Percentiles rank a stretch among this genome's conserved stretches.
phyloP scores from a whole-genome alignment of 2,888 invertebrate species.

The Lasioglossum pauxillum region DNA sequence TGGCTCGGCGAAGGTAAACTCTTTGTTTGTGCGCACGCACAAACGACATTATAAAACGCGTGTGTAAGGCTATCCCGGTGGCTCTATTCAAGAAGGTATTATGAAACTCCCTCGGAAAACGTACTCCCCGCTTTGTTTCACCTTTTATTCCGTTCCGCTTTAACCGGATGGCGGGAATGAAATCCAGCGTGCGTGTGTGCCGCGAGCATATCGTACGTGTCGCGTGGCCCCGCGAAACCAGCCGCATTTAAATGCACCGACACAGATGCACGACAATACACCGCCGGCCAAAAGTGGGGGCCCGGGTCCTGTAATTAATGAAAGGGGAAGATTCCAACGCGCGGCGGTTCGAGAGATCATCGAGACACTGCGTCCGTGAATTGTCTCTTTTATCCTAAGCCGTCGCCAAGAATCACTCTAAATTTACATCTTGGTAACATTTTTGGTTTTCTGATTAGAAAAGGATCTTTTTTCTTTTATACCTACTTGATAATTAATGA shows the following conservation, averaged over 20 bases:
- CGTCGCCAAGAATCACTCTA: not conserved
- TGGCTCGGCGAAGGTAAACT: conserved; percentile 63
- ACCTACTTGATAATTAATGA: too few species aligned
- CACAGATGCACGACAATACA: not conserved
- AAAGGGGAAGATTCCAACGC: not conserved
- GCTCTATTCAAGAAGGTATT: conserved; percentile 75
- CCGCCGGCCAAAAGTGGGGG: not conserved
- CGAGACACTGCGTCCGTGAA: not conserved
- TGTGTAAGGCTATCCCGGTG: conserved; percentile 72
- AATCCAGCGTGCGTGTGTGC: conserved; percentile 62
- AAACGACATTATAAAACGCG: conserved; percentile 70
- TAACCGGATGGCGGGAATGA: conserved; percentile 74
- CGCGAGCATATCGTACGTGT: conserved; percentile 38
- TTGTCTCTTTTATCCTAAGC: not conserved
- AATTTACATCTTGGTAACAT: too few species aligned
- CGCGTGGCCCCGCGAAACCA: conserved; percentile 53
- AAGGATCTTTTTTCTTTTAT: too few species aligned
- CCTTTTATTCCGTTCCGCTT: conserved; percentile 75
- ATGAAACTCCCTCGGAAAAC: conserved; percentile 74
- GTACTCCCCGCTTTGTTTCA: conserved; percentile 71
- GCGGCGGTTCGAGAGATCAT: conserved; percentile 10
- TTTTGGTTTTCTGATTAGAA: too few species aligned
- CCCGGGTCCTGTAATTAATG: not conserved
- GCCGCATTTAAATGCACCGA: conserved; percentile 54
- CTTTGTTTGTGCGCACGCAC: conserved; percentile 66